Base-by-base conservation (phyloP, 2,797 vertebrate genomes). In the Myiotriccus ornatus region DNA sequence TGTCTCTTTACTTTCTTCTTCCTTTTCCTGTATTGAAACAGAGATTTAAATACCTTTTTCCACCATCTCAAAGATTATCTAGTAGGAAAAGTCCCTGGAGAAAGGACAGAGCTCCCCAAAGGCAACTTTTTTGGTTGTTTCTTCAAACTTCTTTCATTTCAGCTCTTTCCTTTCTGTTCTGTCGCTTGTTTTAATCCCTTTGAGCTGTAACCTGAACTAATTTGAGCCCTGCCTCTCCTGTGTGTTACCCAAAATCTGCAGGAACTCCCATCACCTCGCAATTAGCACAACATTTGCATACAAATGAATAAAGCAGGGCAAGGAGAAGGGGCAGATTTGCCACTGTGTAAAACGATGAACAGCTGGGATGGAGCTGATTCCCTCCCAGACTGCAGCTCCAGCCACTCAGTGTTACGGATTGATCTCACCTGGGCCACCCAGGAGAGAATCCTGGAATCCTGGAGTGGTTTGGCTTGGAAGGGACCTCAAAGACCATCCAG, bases 11-110 rank as follows among this genome's bases (percentile, higher is more conserved):
- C 73, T 94, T 94, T 95, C 75, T 91, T 86, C 43, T 93, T 84
- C 28, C 35, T 80, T 87, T 63, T 30, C 70, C 73, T 68, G 25
- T 17, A 57, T 62, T 57, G 79, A 91, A 87, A 17, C 49, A 59
- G 88, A 74, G 50, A 96, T 88, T 93, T 91, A 82, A 95, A 92
- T 86, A 65, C 77, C 92, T 90, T 17, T 28, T 90, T 94, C 59
- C 67, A 77, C 65, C 68, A 60, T 65, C 92, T 90, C 80, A 43
- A 70, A 87, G 94, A 96, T 95, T 95, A 94, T 92, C 68, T 92
- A 39, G 83, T 28, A 81, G 56, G 25, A 70, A 89, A 95, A 75
- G 52, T 96, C 94, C 91, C 92, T 65, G 75, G 91, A 86, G 91
- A 89, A 92, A 94, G 73, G 60, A 57, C 44, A 76, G 17, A 89